These are phyloP conservation scores for Oryzaephilus surinamensis DNA, from an alignment of 1,140 invertebrate species.

Conservation along the genomic window DNA sequence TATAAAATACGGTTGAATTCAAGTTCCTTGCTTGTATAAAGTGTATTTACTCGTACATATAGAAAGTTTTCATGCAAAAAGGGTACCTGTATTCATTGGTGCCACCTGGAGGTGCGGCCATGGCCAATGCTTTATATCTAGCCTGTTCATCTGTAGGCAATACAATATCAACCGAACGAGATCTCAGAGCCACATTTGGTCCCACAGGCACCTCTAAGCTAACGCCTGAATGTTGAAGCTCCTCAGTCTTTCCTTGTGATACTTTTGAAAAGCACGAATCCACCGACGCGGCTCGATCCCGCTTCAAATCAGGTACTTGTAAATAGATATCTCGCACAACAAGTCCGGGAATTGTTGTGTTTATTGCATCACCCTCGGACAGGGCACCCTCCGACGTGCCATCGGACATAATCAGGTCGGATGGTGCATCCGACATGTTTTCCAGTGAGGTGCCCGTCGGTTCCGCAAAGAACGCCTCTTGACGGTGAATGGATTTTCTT, in stretches of 20 bases:
- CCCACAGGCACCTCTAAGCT: slow-evolving; percentile 51
- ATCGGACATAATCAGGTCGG: slow-evolving; percentile 38
- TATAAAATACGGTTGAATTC: too few relatives aligned
- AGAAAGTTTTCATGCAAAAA: too few relatives aligned
- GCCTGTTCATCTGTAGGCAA: slow-evolving; percentile 77
- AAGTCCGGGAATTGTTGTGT: slow-evolving; percentile 28
- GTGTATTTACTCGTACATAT: too few relatives aligned
- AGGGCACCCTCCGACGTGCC: slow-evolving; percentile 43
- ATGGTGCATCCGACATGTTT: slow-evolving; percentile 47
- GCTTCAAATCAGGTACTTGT: slow-evolving; percentile 67
- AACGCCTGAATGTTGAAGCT: slow-evolving; percentile 47
- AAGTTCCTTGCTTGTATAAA: too few relatives aligned
- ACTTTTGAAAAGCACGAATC: slow-evolving; percentile 71
- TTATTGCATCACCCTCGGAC: slow-evolving; percentile 34
- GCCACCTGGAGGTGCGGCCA: slow-evolving; percentile 36
- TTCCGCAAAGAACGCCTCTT: slow-evolving; percentile 68
- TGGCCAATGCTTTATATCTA: slow-evolving; percentile 66
- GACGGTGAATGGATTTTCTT: slow-evolving; percentile 57
- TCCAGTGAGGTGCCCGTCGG: slow-evolving; percentile 54
- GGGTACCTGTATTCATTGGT: too few relatives aligned
- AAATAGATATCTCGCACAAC: slow-evolving; percentile 63
- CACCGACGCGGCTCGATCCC: slow-evolving; percentile 73
- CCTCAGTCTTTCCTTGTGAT: slow-evolving; percentile 52
- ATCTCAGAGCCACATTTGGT: slow-evolving; percentile 59
- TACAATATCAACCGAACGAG: slow-evolving; percentile 82